These are phyloP conservation scores for Melospiza georgiana DNA, from an alignment of 2,113 vertebrate genomes.

Conservation along the genomic window DNA sequence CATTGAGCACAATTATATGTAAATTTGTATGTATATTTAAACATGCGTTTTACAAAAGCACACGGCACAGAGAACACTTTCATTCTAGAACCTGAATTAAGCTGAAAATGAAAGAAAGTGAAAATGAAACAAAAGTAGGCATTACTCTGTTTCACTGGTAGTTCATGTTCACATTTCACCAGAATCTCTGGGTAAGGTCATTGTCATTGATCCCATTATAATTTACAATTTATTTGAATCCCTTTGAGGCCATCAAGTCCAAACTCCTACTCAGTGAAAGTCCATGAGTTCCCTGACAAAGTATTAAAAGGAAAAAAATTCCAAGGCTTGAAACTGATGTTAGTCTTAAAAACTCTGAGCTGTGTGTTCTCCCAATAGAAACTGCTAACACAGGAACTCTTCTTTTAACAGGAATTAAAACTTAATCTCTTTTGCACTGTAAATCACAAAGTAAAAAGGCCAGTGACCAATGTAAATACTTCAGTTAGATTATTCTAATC, in stretches of 20 bases:
- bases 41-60: not conserved
- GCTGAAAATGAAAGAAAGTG: not conserved
- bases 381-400: not conserved
- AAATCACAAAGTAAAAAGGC: slow-evolving; percentile 1
- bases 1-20: not conserved
- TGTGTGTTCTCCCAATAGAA: not conserved
- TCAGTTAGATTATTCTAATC: slow-evolving; percentile 28
- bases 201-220: not conserved
- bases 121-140: not conserved
- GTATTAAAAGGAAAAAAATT: not conserved
- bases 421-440: not conserved
- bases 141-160: not conserved
- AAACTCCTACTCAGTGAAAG: not conserved
- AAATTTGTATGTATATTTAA: not conserved
- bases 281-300: not conserved
- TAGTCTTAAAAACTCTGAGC: not conserved
- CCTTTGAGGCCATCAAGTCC: not conserved
- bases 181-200: not conserved
- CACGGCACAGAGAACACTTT: not conserved
- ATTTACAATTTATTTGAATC: not conserved
- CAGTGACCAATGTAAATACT: slow-evolving; percentile 11
- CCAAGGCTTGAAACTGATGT: not conserved
- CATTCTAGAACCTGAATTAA: not conserved
- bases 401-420: slow-evolving; percentile 3
- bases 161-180: not conserved